Evolutionary conservation across 2,888 invertebrate species (phyloP).

Genomic region (Synanthedon myopaeformis): DNA sequence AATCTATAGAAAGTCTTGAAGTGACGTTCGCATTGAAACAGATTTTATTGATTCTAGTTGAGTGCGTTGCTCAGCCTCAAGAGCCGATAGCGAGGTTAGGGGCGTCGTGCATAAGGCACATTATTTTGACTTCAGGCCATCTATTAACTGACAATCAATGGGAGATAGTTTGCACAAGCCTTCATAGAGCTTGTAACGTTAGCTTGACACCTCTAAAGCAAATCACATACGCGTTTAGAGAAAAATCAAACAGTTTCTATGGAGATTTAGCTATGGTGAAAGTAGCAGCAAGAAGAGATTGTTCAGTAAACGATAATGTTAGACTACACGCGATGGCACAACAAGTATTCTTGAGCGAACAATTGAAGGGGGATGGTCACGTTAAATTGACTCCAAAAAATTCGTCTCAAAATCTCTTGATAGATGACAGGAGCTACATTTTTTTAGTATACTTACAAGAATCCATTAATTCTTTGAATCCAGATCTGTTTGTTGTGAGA

Average conservation of each 20-base stretch:
- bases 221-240: slow-evolving; percentile 89
- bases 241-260: slow-evolving; percentile 93
- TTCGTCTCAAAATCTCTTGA: slow-evolving; percentile 57
- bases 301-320: slow-evolving; percentile 85
- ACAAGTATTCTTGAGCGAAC: slow-evolving; percentile 82
- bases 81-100: slow-evolving; percentile 92
- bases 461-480: slow-evolving; percentile 76
- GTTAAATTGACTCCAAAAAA: slow-evolving; percentile 44
- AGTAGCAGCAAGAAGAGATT: slow-evolving; percentile 91
- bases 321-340: slow-evolving; percentile 89
- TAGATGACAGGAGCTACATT: slow-evolving; percentile 89
- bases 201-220: slow-evolving; percentile 89
- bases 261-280: slow-evolving; percentile 93
- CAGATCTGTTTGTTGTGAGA: slow-evolving; percentile 82
- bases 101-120: slow-evolving; percentile 90
- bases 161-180: slow-evolving; percentile 85
- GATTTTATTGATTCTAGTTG: slow-evolving; percentile 85
- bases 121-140: slow-evolving; percentile 85
- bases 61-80: slow-evolving; percentile 90
- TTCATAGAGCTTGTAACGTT: slow-evolving; percentile 87
- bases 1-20: slow-evolving; percentile 69
- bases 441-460: slow-evolving; percentile 87
- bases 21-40: slow-evolving; percentile 86
- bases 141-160: slow-evolving; percentile 86
- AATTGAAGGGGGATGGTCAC: slow-evolving; percentile 41